Percentiles rank a stretch among this genome's conserved stretches.
Conservation (phyloP, 2,797 vertebrate genomes). For the Glossophaga mutica region DNA sequence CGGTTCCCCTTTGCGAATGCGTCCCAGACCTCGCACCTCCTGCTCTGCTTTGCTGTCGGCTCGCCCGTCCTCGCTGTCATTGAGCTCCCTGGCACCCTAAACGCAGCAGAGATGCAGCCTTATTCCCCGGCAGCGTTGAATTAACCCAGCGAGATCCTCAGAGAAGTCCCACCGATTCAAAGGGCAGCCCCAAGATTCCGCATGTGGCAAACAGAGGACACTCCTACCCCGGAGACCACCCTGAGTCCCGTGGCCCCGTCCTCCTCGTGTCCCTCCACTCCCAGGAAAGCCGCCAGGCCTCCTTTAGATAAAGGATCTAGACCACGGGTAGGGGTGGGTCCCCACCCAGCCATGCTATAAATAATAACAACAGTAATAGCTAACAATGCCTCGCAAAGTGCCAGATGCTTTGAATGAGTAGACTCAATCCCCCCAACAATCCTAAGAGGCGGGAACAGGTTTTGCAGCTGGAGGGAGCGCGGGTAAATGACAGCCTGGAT, state of each 20-base stretch:
- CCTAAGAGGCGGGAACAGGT: not conserved
- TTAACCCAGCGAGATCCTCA: not conserved
- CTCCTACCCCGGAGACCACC: no score
- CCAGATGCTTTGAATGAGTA: not conserved
- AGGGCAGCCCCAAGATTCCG: not conserved
- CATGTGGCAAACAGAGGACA: accelerated
- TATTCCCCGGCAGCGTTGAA: not conserved
- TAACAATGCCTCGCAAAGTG: not conserved
- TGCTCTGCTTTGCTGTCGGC: not conserved
- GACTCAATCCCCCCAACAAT: not conserved
- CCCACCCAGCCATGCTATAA: not conserved
- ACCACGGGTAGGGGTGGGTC: accelerated
- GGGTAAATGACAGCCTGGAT: not conserved
- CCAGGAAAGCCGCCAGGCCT: not conserved
- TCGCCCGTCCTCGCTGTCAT: not conserved
- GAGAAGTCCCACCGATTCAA: not conserved
- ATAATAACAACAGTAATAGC: accelerated
- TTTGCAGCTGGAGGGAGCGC: not conserved
- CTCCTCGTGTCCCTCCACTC: accelerated
- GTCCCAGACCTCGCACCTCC: not conserved
- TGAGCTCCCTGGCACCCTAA: not conserved
- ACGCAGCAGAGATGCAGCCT: not conserved
- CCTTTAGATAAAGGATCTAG: not conserved
- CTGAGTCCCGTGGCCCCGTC: accelerated
- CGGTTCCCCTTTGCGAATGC: not conserved